Evolutionary conservation across 2,888 invertebrate genomes (phyloP).

Genomic region (Ennomos fuscantarius): DNA sequence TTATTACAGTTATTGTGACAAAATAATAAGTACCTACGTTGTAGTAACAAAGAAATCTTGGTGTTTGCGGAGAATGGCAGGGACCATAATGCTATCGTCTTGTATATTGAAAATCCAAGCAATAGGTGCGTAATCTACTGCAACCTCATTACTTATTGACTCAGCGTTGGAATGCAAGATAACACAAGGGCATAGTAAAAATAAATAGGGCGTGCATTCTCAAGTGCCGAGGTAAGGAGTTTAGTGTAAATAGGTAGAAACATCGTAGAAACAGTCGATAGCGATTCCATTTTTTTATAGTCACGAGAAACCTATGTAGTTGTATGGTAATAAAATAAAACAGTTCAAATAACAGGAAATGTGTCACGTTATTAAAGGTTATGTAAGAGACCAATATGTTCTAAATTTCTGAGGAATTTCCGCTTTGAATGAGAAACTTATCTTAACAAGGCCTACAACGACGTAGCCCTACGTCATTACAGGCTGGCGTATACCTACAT

Average conservation of each 20-base stretch:
- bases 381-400: too few species aligned
- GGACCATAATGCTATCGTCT: slow-evolving; percentile 52
- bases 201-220: slow-evolving; percentile 13
- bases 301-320: slow-evolving; percentile 20
- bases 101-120: slow-evolving; percentile 61
- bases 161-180: slow-evolving; percentile 56
- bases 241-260: slow-evolving; percentile 3
- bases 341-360: too few species aligned
- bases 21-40: too few species aligned
- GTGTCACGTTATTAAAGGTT: too few species aligned
- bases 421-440: too few species aligned
- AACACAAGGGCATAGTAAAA: slow-evolving; percentile 32
- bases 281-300: slow-evolving; percentile 14
- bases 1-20: too few species aligned
- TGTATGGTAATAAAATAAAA: background rate
- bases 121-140: slow-evolving; percentile 43
- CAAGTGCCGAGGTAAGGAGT: slow-evolving; percentile 19
- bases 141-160: slow-evolving; percentile 48
- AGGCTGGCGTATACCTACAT: too few species aligned
- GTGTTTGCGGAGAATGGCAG: slow-evolving; percentile 58
- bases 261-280: background rate
- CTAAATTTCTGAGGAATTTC: too few species aligned
- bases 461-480: too few species aligned
- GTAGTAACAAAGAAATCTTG: too few species aligned
- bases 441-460: too few species aligned